These are phyloP conservation scores for Athalia circularis DNA, from an alignment of 2,888 invertebrate genomes.

Conservation along the genomic window DNA sequence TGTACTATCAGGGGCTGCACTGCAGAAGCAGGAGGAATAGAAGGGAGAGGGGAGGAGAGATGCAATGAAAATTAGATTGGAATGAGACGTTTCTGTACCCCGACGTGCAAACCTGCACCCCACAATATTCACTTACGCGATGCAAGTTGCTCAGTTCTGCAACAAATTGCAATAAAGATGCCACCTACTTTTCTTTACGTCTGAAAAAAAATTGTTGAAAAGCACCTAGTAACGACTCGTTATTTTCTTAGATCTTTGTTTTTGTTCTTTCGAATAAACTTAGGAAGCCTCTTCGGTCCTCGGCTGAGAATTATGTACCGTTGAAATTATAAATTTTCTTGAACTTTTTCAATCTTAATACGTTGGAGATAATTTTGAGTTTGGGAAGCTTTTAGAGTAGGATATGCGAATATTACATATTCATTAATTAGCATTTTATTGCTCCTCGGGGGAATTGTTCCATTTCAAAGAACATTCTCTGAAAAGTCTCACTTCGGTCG, in stretches of 20 bases:
- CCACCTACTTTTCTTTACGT: neutral
- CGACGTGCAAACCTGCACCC: neutral
- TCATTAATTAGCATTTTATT: constrained; percentile 43
- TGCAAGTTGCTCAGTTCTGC: neutral
- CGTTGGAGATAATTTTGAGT: too few species aligned
- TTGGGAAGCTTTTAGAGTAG: too few species aligned
- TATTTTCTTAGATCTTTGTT: too few species aligned
- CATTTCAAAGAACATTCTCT: constrained; percentile 28
- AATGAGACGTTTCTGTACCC: constrained; percentile 1
- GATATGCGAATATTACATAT: constrained; percentile 41
- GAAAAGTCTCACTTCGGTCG: neutral
- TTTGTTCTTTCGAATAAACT: too few species aligned
- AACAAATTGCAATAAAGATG: neutral
- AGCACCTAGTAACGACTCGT: too few species aligned
- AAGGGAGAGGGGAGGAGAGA: too few species aligned
- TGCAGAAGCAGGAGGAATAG: constrained; percentile 14
- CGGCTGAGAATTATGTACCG: too few species aligned
- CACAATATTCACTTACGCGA: constrained; percentile 24
- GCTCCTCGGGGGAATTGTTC: constrained; percentile 18
- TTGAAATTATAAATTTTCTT: too few species aligned
- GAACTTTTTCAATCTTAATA: too few species aligned
- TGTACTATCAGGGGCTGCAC: constrained; percentile 64
- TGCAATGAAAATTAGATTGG: too few species aligned
- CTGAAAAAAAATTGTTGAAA: too few species aligned
- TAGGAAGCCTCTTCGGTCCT: too few species aligned